A percentile compares a stretch with the other conserved stretches of the same genome.
Evolutionary conservation across 2,888 invertebrate species (phyloP).

Genomic region (Mimachlamys varia): DNA sequence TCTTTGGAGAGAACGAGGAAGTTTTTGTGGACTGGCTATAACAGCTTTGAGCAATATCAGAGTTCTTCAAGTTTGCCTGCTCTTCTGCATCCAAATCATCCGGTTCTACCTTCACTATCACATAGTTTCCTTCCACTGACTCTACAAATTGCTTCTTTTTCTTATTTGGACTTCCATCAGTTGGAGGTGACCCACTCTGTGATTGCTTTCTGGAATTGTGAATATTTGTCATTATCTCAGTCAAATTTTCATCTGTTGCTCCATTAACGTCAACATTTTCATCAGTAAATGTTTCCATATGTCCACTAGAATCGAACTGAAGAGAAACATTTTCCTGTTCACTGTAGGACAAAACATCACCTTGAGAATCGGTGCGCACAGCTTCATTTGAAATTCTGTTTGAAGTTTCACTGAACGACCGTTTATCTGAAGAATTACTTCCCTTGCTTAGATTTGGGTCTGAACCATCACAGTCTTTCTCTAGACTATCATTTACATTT

Average conservation of each 20-base stretch:
- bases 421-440: not conserved
- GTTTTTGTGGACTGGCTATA: not conserved
- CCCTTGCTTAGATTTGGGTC: not conserved
- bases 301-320: not conserved
- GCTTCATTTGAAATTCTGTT: not conserved
- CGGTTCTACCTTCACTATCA: conserved; percentile 44
- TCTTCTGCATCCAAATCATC: conserved; percentile 38
- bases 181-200: not conserved
- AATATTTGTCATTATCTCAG: not conserved
- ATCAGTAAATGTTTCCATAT: not conserved
- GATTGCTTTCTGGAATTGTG: not conserved
- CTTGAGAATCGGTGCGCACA: not conserved
- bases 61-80: conserved; percentile 34
- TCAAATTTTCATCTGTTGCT: not conserved
- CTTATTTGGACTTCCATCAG: not conserved
- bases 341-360: not conserved
- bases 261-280: not conserved
- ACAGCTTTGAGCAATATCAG: not conserved
- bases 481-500: not conserved
- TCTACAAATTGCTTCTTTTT: conserved; percentile 39
- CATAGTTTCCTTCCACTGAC: conserved; percentile 42
- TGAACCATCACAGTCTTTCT: not conserved
- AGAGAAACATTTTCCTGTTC: not conserved
- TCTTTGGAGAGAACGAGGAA: not conserved
- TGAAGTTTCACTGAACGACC: not conserved